Evolutionary conservation across 2,888 invertebrate species (phyloP).

Genomic region (Hecatera dysodea): DNA sequence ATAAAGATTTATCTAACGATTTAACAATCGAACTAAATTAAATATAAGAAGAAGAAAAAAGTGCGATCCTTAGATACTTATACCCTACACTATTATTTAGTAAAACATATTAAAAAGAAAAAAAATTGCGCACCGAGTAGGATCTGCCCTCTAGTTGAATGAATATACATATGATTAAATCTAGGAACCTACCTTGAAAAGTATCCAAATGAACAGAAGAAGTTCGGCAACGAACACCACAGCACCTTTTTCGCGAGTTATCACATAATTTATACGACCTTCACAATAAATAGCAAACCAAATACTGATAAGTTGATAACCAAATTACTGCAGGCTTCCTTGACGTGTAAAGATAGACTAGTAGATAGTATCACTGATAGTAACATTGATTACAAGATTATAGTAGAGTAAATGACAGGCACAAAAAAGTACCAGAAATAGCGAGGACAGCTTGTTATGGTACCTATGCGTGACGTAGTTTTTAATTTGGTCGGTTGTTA

Average conservation of each 20-base stretch:
- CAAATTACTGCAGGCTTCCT: background rate
- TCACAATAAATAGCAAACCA: slow-evolving; percentile 15
- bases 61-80: no score
- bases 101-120: background rate
- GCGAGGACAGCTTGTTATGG: background rate
- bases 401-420: slow-evolving; percentile 14
- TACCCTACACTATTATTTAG: no score
- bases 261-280: slow-evolving; percentile 6
- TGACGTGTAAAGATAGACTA: slow-evolving; percentile 8
- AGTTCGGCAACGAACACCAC: background rate
- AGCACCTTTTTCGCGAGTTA: background rate
- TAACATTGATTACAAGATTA: background rate
- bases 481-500: no score
- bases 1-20: no score
- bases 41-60: no score
- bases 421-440: slow-evolving; percentile 19
- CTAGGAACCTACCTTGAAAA: slow-evolving; percentile 10
- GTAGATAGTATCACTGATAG: slow-evolving; percentile 10
- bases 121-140: background rate
- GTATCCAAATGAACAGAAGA: slow-evolving; percentile 3
- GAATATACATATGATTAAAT: background rate
- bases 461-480: no score
- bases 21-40: no score
- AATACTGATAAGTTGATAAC: slow-evolving; percentile 42
- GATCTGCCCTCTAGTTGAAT: background rate